Evolutionary conservation across 2,888 invertebrate genomes (phyloP).

Genomic region (Gisinianus flammeolus): DNA sequence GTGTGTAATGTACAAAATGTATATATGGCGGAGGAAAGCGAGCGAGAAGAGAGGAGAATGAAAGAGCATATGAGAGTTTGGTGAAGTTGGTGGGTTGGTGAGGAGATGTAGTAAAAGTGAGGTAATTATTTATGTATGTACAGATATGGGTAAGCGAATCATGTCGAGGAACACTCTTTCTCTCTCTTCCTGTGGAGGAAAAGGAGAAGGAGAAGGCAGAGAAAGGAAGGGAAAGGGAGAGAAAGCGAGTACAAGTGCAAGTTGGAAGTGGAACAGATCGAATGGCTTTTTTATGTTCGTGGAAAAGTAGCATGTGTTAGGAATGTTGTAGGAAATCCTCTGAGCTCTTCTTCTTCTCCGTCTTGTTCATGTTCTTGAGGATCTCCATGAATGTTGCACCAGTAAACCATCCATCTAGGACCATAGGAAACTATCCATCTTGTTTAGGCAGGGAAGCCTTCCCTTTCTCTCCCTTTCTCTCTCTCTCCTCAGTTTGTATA

Average conservation of each 20-base stretch:
- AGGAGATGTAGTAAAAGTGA: neutral
- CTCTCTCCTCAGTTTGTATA: neutral
- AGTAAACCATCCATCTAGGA: slow-evolving; percentile 10
- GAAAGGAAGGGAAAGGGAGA: neutral
- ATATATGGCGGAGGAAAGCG: neutral
- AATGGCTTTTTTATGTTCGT: slow-evolving; percentile 41
- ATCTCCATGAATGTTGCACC: neutral
- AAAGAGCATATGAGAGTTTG: neutral
- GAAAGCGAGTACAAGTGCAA: neutral
- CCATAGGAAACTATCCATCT: slow-evolving; percentile 13
- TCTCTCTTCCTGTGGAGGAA: neutral
- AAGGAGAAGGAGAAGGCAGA: neutral
- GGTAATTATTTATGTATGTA: neutral
- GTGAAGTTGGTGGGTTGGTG: neutral
- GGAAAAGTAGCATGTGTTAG: slow-evolving; percentile 38
- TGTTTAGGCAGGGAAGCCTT: neutral
- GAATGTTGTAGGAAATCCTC: slow-evolving; percentile 29
- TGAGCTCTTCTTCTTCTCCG: slow-evolving; percentile 17
- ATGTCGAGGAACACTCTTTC: neutral
- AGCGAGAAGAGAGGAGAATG: too few relatives aligned
- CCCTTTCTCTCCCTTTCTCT: neutral
- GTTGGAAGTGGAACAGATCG: neutral
- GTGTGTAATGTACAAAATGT: neutral
- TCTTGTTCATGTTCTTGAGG: neutral
- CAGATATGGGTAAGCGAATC: neutral